These are phyloP conservation scores for Stratiomys singularior DNA, from an alignment of 2,888 invertebrate genomes.

Conservation along the genomic window DNA sequence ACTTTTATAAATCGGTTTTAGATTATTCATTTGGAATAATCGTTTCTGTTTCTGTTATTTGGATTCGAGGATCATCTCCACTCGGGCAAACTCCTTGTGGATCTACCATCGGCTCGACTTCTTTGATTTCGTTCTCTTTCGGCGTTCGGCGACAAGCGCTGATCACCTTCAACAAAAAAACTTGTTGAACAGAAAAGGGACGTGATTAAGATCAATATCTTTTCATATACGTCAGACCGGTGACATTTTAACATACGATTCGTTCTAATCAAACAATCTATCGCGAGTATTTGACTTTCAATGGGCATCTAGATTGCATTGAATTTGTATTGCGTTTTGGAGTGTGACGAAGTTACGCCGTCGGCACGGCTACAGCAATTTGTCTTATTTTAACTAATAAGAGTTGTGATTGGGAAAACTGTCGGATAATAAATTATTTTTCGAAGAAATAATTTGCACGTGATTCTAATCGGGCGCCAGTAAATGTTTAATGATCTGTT, in stretches of 20 bases:
- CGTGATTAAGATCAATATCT: conserved; percentile 51
- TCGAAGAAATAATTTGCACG: too few relatives aligned
- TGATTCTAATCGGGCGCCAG: too few relatives aligned
- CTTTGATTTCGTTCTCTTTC: conserved; percentile 42
- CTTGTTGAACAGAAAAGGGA: conserved; percentile 52
- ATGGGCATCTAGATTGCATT: neutral
- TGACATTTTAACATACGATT: conserved; percentile 45
- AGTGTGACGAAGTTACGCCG: conserved; percentile 34
- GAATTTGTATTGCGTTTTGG: neutral
- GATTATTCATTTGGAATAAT: conserved; percentile 3
- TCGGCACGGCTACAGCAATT: conserved; percentile 33
- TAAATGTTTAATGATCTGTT: too few relatives aligned
- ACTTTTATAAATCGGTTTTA: neutral
- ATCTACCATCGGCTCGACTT: conserved; percentile 36
- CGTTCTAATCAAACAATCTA: conserved; percentile 28
- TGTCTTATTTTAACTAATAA: conserved; percentile 19
- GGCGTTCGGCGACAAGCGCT: conserved; percentile 41
- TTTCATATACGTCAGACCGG: conserved; percentile 39
- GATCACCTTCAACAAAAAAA: conserved; percentile 50
- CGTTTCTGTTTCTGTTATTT: conserved; percentile 1
- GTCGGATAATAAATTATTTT: neutral
- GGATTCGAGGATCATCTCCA: neutral
- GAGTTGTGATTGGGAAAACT: neutral
- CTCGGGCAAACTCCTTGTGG: neutral
- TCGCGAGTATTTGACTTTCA: neutral